Base-by-base conservation (phyloP, 2,113 vertebrate species). In the Rhineura floridana region DNA sequence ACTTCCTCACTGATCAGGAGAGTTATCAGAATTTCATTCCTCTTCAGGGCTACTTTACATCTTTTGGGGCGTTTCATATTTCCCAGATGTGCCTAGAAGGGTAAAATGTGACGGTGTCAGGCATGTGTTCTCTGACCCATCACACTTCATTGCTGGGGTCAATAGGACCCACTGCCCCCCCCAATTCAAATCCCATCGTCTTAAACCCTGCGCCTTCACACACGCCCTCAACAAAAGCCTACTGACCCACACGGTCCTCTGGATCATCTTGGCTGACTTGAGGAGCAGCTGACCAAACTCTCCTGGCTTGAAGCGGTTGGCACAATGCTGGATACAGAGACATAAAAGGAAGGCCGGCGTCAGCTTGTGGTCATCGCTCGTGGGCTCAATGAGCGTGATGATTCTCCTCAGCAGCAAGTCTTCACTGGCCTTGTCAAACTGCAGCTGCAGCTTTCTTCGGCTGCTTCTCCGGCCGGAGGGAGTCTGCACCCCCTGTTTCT, bases 241-340 rank as follows among this genome's bases (percentile, higher is more conserved):
- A 98, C 98, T 97, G 91, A 99, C 99, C 99, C 98, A 98, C 81
- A 98, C 98, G 0, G 97, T 97, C 91, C 96, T 97, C 77, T 99
- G 98, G 93, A 99, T 98, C 90, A 95, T 95, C 89, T 96, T 96
- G 70, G 98, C 97, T 0, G 97, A 97, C 97, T 98, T 99, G 67
- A 98, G 97, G 87, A 99, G 97, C 55, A 99, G 97, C 91, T 97
- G 98, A 63, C 98, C 98, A 0, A 99, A 99, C 65, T 98, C 97
- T 1, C 98, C 98, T 0, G 97, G 98, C 86, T 97, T 93, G 17
- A 98, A 98, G 90, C 80, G 96, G 46, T 96, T 96, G 88, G 99
- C 99, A 0, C 98, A 98, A 94, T 99, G 98, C 92, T 99, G 98
- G 93, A 99, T 95, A 95, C 98, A 99, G 88, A 99, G 97, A 95